Percentiles rank a stretch among this genome's conserved stretches.
phyloP scores from a whole-genome alignment of 2,888 invertebrate species.

The Pasiphila rectangulata region DNA sequence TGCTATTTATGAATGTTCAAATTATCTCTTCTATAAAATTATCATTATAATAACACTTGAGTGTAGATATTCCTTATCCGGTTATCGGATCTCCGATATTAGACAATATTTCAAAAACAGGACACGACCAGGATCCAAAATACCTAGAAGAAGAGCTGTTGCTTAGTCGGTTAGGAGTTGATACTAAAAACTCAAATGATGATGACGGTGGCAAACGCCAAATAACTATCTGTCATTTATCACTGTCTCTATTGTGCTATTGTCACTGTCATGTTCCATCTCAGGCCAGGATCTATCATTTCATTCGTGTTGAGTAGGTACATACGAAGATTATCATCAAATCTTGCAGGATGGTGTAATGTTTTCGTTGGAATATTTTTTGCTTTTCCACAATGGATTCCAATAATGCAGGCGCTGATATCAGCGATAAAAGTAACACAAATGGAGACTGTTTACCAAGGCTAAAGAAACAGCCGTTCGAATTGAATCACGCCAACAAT shows the following conservation, averaged over 20 bases:
- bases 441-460: conserved; percentile 63
- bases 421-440: conserved; percentile 55
- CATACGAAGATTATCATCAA: neutral
- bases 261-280: neutral
- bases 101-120: no score
- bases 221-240: no score
- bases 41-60: no score
- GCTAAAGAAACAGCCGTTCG: conserved; percentile 47
- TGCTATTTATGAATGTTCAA: no score
- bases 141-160: no score
- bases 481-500: conserved; percentile 67
- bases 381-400: conserved; percentile 64
- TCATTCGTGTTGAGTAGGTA: neutral
- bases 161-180: no score
- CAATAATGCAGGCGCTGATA: conserved; percentile 54
- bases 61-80: no score
- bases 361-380: conserved; percentile 62
- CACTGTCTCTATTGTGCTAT: neutral
- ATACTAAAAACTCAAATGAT: no score
- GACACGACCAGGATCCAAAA: no score
- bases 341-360: conserved; percentile 63
- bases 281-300: neutral
- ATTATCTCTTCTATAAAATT: no score
- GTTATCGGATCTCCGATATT: no score
- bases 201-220: no score